Evolutionary conservation across 2,113 vertebrate species (phyloP), one percentile per base, ranked within the genome.

Genomic region (Pardalotus punctatus): DNA sequence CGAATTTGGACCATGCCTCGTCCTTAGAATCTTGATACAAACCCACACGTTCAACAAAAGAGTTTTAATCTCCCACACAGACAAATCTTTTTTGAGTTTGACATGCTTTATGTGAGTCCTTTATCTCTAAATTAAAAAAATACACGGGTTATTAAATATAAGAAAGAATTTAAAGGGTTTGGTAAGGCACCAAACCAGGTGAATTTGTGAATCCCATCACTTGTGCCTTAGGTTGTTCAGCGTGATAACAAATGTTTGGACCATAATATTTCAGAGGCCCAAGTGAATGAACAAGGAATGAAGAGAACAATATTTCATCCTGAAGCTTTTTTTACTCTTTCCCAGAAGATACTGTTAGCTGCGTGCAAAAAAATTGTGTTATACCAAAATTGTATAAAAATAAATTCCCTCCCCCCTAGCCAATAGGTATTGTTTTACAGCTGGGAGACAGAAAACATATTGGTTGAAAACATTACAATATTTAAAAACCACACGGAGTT

Each of bases 381-480:
- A 31, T 47, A 54, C 43, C 19, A 57, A 96, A 96, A 89, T 6
- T 77, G 54, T 94, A 81, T 67, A 65, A 83, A 84, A 88, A 91
- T 20, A 90, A 64, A 77, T 93, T 69, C 48, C n/a, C 62, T 93
- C 33, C 72, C 83, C 56, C 43, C 54, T 33, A 92, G 62, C 72
- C 94, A 79, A 25, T 89, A 86, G 93, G 91, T 93, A 81, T 97
- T 95, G 94, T 73, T 95, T 97, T 96, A 91, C 94, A 97, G 92
- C 71, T 97, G 95, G 90, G 94, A 91, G 81, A 53, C 85, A 81
- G 93, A 88, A 97, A 97, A 90, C 92, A 92, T 96, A 74, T 95
- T 97, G 96, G 95, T 95, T 95, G 84, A 95, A 97, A 97, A 35
- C 92, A 97, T 96, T 97, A 92, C 87, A 97, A 96, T 97, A 96